These are phyloP conservation scores for Latrodectus geometricus DNA, from an alignment of 1,140 invertebrate genomes.

Conservation along the genomic window DNA sequence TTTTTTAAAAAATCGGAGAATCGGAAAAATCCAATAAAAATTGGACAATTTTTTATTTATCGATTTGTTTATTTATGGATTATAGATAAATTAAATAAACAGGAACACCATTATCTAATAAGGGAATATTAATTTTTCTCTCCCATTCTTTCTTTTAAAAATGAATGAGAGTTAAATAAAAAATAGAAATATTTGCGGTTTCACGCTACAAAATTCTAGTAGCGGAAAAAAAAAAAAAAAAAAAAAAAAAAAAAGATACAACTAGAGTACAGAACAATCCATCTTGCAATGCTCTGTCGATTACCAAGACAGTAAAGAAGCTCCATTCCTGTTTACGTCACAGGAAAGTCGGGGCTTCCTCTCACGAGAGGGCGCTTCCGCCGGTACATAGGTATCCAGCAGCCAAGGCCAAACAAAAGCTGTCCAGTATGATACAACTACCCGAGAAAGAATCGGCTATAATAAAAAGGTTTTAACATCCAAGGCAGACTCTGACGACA, in stretches of 20 bases:
- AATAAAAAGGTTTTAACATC: neutral
- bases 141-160: no score
- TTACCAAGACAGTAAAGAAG: no score
- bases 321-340: neutral
- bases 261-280: neutral
- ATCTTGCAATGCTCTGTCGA: neutral
- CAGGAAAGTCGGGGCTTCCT: conserved; percentile 5
- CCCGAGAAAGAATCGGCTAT: neutral
- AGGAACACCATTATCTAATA: no score
- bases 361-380: conserved; percentile 43
- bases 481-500: neutral
- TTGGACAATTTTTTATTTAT: no score
- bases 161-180: no score
- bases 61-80: no score
- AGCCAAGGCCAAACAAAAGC: neutral
- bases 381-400: neutral
- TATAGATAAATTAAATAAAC: no score
- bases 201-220: neutral
- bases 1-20: no score
- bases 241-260: neutral
- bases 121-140: no score
- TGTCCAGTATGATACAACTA: neutral
- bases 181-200: neutral
- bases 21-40: no score
- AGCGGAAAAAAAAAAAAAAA: neutral